Evolutionary conservation across 2,797 vertebrate species (phyloP).

Genomic region (Aeoliscus strigatus): DNA sequence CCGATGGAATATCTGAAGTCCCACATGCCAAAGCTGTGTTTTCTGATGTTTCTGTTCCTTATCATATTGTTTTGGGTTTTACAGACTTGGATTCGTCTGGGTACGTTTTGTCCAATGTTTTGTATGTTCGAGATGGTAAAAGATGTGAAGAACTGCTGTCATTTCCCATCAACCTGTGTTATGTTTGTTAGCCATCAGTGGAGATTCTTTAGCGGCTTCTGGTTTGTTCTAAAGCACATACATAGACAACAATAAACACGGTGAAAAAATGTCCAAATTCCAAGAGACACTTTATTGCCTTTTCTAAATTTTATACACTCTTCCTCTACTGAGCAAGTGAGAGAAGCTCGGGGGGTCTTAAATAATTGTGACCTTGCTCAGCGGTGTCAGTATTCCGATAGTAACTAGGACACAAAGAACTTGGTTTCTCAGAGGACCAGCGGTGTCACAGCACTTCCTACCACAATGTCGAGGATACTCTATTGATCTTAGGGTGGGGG

Average conservation of each 20-base stretch:
- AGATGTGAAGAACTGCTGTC: too few species aligned
- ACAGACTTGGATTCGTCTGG: too few species aligned
- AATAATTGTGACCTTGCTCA: conserved; percentile 26
- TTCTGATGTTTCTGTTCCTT: too few species aligned
- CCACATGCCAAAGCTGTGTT: too few species aligned
- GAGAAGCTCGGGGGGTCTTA: conserved; percentile 6
- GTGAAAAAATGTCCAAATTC: conserved; percentile 20
- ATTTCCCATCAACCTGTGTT: too few species aligned
- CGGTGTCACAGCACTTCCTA: conserved; percentile 63
- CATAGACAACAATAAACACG: conserved; percentile 1
- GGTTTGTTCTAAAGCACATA: neutral
- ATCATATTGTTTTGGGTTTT: too few species aligned
- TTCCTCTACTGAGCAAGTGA: conserved; percentile 22
- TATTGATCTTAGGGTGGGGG: conserved; percentile 67
- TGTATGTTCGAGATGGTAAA: too few species aligned
- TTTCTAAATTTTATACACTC: conserved; percentile 34
- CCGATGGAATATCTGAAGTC: too few species aligned
- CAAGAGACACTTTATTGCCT: conserved; percentile 44
- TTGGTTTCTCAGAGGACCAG: conserved; percentile 57
- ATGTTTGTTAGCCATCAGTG: too few species aligned
- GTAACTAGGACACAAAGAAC: conserved; percentile 64
- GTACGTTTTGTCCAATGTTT: too few species aligned
- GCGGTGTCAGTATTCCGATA: conserved; percentile 51
- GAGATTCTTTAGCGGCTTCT: too few species aligned
- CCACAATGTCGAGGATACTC: conserved; percentile 61